These are phyloP conservation scores for Drosophila ironensis DNA, from an alignment of 1,140 invertebrate genomes.

Conservation along the genomic window DNA sequence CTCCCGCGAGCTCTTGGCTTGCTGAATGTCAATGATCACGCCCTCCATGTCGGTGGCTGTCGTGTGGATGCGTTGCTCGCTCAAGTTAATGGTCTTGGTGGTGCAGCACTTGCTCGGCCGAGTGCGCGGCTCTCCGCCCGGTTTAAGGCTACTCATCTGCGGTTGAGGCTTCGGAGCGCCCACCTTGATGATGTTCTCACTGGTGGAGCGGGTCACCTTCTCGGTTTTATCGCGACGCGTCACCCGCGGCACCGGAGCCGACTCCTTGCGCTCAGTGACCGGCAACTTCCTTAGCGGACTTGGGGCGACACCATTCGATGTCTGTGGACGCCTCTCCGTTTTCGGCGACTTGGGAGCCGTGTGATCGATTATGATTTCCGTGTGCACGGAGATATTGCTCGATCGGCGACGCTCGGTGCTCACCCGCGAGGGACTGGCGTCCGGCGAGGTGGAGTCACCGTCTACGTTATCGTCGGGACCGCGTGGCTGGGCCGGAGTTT, in stretches of 20 bases:
- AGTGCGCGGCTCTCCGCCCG: slow-evolving; percentile 24
- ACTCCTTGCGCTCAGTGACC: slow-evolving; percentile 76
- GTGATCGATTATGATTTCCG: slow-evolving; percentile 78
- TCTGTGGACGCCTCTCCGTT: slow-evolving; percentile 11
- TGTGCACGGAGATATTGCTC: slow-evolving; percentile 76
- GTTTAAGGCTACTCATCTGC: slow-evolving; percentile 51
- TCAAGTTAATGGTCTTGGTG: slow-evolving; percentile 82
- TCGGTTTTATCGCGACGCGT: slow-evolving; percentile 82
- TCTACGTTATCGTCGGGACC: slow-evolving; percentile 52
- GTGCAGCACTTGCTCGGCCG: slow-evolving; percentile 78
- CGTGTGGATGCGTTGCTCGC: slow-evolving; percentile 54
- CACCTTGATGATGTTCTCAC: slow-evolving; percentile 83
- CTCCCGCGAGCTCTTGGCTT: slow-evolving; percentile 88
- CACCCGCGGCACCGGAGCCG: slow-evolving; percentile 69
- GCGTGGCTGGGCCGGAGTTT: slow-evolving; percentile 10
- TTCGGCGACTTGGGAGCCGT: slow-evolving; percentile 54
- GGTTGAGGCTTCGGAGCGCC: slow-evolving; percentile 73
- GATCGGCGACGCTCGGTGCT: slow-evolving; percentile 71
- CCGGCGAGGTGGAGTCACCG: slow-evolving; percentile 61
- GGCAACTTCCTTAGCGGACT: slow-evolving; percentile 46
- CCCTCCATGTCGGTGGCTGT: slow-evolving; percentile 67
- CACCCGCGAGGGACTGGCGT: slow-evolving; percentile 56
- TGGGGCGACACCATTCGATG: background rate
- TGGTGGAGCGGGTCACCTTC: slow-evolving; percentile 83
- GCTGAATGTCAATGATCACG: slow-evolving; percentile 85